These are phyloP conservation scores for Athene noctua DNA, from an alignment of 2,113 vertebrate genomes.

Conservation along the genomic window DNA sequence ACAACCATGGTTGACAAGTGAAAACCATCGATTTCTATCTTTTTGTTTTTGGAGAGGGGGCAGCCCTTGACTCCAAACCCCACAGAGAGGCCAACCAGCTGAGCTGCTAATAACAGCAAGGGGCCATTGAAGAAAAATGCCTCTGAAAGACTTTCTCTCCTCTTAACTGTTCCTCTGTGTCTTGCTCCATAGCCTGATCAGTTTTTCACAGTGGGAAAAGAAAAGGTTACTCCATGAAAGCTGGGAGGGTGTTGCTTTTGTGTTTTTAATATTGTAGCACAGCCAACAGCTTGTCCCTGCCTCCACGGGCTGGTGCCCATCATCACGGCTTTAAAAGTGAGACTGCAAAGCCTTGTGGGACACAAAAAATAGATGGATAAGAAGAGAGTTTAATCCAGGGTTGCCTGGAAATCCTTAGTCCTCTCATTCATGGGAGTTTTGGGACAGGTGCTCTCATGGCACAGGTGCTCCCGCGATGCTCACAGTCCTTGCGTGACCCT, in stretches of 20 bases:
- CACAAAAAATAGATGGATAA: background rate
- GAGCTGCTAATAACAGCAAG: background rate
- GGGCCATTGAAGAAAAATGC: background rate
- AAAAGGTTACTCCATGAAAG: background rate
- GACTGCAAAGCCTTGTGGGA: background rate
- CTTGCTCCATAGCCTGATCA: background rate
- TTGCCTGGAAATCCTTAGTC: background rate
- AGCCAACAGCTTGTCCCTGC: background rate
- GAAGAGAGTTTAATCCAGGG: background rate
- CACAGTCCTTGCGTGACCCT: background rate
- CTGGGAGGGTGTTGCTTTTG: background rate
- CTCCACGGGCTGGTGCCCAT: background rate
- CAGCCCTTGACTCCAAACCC: background rate
- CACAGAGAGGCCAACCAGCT: background rate
- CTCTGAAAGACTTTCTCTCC: background rate
- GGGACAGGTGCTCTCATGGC: background rate
- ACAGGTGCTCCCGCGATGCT: background rate
- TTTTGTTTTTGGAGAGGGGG: background rate
- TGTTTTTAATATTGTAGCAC: background rate
- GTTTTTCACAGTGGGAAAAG: background rate
- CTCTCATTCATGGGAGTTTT: background rate
- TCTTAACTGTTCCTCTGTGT: background rate
- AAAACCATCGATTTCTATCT: background rate
- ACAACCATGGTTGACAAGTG: background rate
- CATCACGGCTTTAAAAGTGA: rapidly evolving